Evolutionary conservation across 2,888 invertebrate genomes (phyloP), one percentile per base, ranked within the genome.

Genomic region (Cephalotes varians): DNA sequence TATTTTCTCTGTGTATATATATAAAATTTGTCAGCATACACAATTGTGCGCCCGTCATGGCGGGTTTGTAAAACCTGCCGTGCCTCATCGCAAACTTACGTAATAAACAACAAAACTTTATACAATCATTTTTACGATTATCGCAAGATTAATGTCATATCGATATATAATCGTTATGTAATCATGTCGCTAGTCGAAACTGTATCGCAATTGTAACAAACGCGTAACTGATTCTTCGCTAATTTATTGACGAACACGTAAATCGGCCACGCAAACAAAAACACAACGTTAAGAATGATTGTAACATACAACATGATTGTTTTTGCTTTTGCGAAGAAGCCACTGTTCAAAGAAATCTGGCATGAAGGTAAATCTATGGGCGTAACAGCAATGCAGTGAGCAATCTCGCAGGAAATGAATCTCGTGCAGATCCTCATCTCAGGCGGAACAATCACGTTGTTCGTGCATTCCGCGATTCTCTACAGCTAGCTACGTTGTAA

Each of bases 21-120:
- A 47, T 71, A 31, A 47, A 58, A 44, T 79, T 72, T 40, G 56
- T 77, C 60, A 69, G n/a, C 40, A 64, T 44, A 54, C 72, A 62
- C 72, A 79, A 18, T 51, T 71, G 58, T 49, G 73, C 74, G 62
- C 47, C 15, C 74, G 25, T 67, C 54, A 40, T 40, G 51, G 51
- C 28, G 65, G 65, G n/a, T 56, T 31, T 69, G 54, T 44, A 25
- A 76, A 76, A 51, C 49, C 77, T 49, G 51, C 76, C 67, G 21
- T 51, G 31, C 6, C 56, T 76, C 6, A 31, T 82, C 65, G 47
- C 34, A 58, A 81, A 28, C 47, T 28, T 81, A 62, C 25, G 15
- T 21, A 67, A 28, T 15, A 81, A 81, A 65, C 12, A 65, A 77
- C 40, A 56, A 18, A 69, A 77, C 9, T 31, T 51, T 60, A 44